Percentiles rank a stretch among this genome's conserved stretches.
Evolutionary conservation across 2,797 vertebrate species (phyloP).

Genomic region (Euthynnus affinis): DNA sequence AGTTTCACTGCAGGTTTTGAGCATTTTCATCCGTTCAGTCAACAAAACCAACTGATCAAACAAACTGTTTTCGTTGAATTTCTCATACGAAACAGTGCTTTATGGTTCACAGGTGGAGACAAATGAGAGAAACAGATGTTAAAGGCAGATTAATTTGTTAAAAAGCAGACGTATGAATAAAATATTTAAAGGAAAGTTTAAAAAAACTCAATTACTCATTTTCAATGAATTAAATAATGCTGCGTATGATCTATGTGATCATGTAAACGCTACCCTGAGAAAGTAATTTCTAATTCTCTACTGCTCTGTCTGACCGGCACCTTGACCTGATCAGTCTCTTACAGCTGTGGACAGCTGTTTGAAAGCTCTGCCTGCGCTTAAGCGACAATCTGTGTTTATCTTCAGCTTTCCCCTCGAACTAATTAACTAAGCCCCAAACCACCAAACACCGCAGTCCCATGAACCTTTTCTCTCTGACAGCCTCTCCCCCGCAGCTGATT

Average conservation of each 20-base stretch:
- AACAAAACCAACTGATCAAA: not conserved
- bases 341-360: conserved; percentile 64
- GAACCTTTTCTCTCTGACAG: conserved; percentile 67
- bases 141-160: no score
- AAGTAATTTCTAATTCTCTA: no score
- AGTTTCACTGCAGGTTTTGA: no score
- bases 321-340: conserved; percentile 52
- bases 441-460: conserved; percentile 66
- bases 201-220: no score
- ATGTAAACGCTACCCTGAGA: no score
- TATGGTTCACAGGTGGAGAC: no score
- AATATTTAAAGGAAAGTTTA: no score
- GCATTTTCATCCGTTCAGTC: not conserved
- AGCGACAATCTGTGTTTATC: conserved; percentile 77
- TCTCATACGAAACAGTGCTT: no score
- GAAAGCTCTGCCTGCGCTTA: conserved; percentile 56
- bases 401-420: conserved; percentile 70
- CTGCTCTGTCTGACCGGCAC: no score
- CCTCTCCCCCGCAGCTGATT: conserved; percentile 67
- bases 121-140: not conserved
- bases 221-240: no score
- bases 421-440: conserved; percentile 78
- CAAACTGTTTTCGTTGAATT: not conserved
- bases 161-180: no score
- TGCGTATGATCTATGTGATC: no score